Conservation (phyloP, 2,888 invertebrate species). For the Netelia melanura region DNA sequence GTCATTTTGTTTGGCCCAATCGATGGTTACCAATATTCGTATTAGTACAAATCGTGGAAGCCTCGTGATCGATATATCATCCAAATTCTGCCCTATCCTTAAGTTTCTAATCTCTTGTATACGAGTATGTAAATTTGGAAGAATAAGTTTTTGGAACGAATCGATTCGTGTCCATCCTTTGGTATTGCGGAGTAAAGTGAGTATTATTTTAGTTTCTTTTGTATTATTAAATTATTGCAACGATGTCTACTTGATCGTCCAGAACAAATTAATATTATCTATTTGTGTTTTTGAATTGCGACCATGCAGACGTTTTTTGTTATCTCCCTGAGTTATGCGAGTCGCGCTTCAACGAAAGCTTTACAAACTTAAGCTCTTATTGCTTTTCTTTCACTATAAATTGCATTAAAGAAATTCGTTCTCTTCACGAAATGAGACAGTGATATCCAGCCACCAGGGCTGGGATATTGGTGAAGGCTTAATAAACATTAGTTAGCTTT, state of each 20-base stretch:
- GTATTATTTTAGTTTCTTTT: background rate
- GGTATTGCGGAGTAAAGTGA: background rate
- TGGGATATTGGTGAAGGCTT: background rate
- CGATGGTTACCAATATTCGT: background rate
- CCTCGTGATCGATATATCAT: background rate
- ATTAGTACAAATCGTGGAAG: background rate
- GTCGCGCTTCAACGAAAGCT: constrained; percentile 6
- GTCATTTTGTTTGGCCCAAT: background rate
- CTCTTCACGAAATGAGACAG: background rate
- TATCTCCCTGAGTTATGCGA: constrained; percentile 12
- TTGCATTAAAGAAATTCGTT: background rate
- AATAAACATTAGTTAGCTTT: background rate
- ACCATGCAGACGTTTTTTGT: background rate
- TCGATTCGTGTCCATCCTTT: no score
- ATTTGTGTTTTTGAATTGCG: background rate
- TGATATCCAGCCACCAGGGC: background rate
- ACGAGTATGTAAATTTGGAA: background rate
- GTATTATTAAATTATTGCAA: background rate
- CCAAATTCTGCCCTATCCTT: background rate
- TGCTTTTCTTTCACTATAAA: background rate
- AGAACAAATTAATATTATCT: background rate
- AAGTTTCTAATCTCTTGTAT: background rate
- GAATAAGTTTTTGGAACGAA: background rate
- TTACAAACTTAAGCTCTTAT: background rate
- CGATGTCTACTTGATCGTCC: background rate